A percentile compares a stretch with the other conserved stretches of the same genome.
Evolutionary conservation across 2,888 invertebrate genomes (phyloP).

Genomic region (Sericinus montela): DNA sequence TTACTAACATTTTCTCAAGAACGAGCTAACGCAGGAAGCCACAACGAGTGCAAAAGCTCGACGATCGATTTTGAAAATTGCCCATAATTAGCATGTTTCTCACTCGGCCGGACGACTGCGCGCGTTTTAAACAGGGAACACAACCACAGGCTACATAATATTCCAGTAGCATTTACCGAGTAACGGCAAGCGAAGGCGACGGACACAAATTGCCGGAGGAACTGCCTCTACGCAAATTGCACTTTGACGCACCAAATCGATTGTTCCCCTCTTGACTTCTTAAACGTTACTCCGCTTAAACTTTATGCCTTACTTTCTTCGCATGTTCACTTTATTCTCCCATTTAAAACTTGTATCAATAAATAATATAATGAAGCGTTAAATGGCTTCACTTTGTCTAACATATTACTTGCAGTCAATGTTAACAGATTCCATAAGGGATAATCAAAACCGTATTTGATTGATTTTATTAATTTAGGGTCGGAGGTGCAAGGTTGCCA

Average conservation of each 20-base stretch:
- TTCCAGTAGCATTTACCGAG: constrained; percentile 76
- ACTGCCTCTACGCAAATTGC: constrained; percentile 73
- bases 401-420: too few relatives aligned
- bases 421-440: too few relatives aligned
- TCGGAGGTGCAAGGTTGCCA: too few relatives aligned
- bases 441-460: too few relatives aligned
- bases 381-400: too few relatives aligned
- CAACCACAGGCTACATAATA: constrained; percentile 70
- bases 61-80: constrained; percentile 77
- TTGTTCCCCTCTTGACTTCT: constrained; percentile 42
- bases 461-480: too few relatives aligned
- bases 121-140: constrained; percentile 67
- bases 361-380: too few relatives aligned
- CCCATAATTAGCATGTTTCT: constrained; percentile 76
- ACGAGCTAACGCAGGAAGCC: constrained; percentile 67
- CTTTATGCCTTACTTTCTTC: constrained; percentile 2
- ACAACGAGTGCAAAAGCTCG: constrained; percentile 66
- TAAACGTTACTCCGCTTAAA: constrained; percentile 1
- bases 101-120: constrained; percentile 64
- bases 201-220: constrained; percentile 73
- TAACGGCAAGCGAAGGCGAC: constrained; percentile 72
- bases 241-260: constrained; percentile 49
- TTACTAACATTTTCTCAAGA: constrained; percentile 48
- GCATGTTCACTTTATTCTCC: too few relatives aligned
- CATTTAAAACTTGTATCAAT: too few relatives aligned